Evolutionary conservation across 2,113 vertebrate species (phyloP), one percentile per base, ranked within the genome.

Genomic region (Leptobrachium ailaonicum): DNA sequence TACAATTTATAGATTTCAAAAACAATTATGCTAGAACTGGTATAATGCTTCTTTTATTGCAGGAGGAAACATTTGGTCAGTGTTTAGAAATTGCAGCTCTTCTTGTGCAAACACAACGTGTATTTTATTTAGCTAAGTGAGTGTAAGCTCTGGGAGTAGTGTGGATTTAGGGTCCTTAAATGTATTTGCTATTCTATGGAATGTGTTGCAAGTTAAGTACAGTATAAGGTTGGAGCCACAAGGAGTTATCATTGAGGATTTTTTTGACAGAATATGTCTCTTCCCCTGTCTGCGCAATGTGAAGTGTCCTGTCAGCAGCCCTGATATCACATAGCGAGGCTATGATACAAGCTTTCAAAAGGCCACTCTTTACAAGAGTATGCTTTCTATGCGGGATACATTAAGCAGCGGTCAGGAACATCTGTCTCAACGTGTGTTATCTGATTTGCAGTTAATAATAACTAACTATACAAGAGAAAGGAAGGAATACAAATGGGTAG

Each of bases 31-130:
- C n/a, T 10, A 64, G 58, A 47, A 47, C 42, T 20, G 8, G 47
- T 58, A 77, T 63, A 71, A 78, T 71, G 67, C 53, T 47, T 45
- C 43, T 62, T 77, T 42, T 71, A 41, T 62, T 77, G n/a, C 60
- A 71, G 7, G 42, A 63, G 54, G 14, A 71, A 67, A 62, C 42
- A 41, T 71, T 77, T 60, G 14, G 42, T n/a, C 69, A 69, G 10
- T 62, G 56, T 20, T 12, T 70, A 50, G 44, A 50, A 40, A 64
- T 20, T 64, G 9, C n/a, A 2, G 62, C 62, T 64, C 20, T 32
- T 20, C 32, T 64, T 13, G n/a, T 20, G 20, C 68, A 50, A 47
- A 50, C 20, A 32, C 20, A 53, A 71, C 63, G 41, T 43, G 32
- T 77, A 54, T 69, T 69, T 45, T 71, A 44, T 71, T 78, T 71